A percentile compares a stretch with the other conserved stretches of the same genome.
Evolutionary conservation across 2,113 vertebrate species (phyloP).

Genomic region (Nerophis ophidion): DNA sequence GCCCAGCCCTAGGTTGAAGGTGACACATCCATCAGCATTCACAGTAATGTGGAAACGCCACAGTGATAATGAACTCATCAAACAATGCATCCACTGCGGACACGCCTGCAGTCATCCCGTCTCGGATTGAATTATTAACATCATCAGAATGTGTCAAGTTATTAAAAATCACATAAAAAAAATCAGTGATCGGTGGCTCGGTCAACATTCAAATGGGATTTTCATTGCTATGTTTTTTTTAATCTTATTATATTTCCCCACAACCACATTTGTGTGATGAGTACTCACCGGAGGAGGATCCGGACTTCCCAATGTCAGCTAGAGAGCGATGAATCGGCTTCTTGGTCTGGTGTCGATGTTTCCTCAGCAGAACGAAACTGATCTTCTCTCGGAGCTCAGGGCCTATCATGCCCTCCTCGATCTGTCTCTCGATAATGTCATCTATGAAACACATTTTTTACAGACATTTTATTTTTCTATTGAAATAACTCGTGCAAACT

Average conservation of each 20-base stretch:
- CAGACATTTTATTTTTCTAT: neutral
- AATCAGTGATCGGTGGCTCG: constrained; percentile 1
- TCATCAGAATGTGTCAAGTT: constrained; percentile 13
- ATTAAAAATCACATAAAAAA: neutral
- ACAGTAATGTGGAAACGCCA: constrained; percentile 32
- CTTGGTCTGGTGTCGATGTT: constrained; percentile 96
- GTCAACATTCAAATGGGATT: neutral
- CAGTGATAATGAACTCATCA: constrained; percentile 49
- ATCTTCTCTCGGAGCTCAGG: constrained; percentile 88
- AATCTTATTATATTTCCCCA: neutral
- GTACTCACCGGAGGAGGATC: constrained; percentile 80
- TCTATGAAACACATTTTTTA: constrained; percentile 61
- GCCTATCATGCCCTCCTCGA: constrained; percentile 82
- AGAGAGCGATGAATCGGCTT: constrained; percentile 92
- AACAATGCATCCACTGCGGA: constrained; percentile 35
- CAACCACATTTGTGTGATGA: neutral
- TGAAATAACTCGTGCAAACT: neutral
- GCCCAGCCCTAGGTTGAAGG: too few species aligned
- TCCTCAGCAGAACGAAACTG: constrained; percentile 86
- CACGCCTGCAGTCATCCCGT: constrained; percentile 22
- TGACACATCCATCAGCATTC: constrained; percentile 9
- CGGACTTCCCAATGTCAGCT: constrained; percentile 87
- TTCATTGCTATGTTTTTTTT: too few species aligned
- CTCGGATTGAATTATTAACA: constrained; percentile 11
- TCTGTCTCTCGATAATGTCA: constrained; percentile 86